These are phyloP conservation scores for Ladona fulva DNA, from an alignment of 1,140 invertebrate species.

Conservation along the genomic window DNA sequence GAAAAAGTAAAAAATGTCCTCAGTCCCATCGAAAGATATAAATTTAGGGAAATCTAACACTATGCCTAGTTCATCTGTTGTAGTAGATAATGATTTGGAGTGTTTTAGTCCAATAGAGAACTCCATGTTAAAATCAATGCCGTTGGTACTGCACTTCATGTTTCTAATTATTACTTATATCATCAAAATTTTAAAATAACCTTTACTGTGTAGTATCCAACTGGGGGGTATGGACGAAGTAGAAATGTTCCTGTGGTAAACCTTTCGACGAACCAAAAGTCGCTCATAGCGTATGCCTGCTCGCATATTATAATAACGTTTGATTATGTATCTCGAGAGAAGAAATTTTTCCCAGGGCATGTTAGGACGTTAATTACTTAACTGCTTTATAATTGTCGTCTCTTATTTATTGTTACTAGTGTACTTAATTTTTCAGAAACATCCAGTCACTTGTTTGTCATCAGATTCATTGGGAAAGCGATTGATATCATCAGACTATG, in stretches of 20 bases:
- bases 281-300: conserved; percentile 42
- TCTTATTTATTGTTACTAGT: conserved; percentile 18
- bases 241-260: conserved; percentile 41
- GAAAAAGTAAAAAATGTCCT: no score
- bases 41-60: no score
- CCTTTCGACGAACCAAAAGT: conserved; percentile 36
- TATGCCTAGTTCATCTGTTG: no score
- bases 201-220: no score
- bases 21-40: no score
- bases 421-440: conserved; percentile 33
- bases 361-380: conserved; percentile 33
- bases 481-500: conserved; percentile 44
- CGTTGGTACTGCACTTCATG: no score
- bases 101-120: no score
- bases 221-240: conserved; percentile 38
- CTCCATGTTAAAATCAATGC: no score
- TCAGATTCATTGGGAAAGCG: conserved; percentile 38
- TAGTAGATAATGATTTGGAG: no score
- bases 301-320: conserved; percentile 43
- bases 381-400: no score
- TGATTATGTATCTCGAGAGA: conserved; percentile 40
- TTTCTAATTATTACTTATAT: no score
- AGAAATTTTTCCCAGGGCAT: conserved; percentile 46
- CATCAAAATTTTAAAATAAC: no score
- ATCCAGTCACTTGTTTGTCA: conserved; percentile 36